These are phyloP conservation scores for Xenopus tropicalis DNA, from an alignment of 2,113 vertebrate genomes.

Conservation along the genomic window UCB_Xtro_10.0 CM004443.2:15573501-15574000, in stretches of 20 bases:
- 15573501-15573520: slow-evolving; percentile 70
- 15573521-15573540: slow-evolving; percentile 77
- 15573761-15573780: too few species aligned
- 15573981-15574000: too few species aligned
- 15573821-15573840: too few species aligned
- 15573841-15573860: too few species aligned
- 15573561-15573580: slow-evolving; percentile 3
- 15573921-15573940: too few species aligned
- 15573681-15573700: not conserved
- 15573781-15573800: too few species aligned
- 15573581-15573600: not conserved
- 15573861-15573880: too few species aligned
- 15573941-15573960: too few species aligned
- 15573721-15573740: not conserved
- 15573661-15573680: not conserved
- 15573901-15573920: too few species aligned
- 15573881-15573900: too few species aligned
- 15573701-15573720: not conserved
- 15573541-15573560: not conserved
- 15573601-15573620: not conserved
- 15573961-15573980: too few species aligned
- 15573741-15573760: not conserved
- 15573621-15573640: not conserved
- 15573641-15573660: not conserved
- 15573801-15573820: too few species aligned